Percentiles rank a stretch among this genome's conserved stretches.
These are phyloP conservation scores for Cyaniris semiargus DNA, from an alignment of 2,888 invertebrate species.

Conservation along the genomic window DNA sequence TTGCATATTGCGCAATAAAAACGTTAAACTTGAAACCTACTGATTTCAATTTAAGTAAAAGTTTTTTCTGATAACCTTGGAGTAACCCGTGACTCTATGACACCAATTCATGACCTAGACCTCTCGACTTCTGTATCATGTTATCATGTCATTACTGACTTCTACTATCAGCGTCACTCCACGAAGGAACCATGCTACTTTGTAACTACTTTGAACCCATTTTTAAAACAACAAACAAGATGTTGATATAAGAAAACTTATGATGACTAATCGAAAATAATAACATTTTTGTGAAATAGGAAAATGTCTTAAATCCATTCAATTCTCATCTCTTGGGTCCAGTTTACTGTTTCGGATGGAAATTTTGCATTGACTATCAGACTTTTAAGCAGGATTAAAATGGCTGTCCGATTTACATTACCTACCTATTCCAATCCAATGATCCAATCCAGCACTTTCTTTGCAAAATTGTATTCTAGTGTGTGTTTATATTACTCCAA, in stretches of 20 bases:
- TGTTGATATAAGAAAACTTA: neutral
- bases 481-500: no score
- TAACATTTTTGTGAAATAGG: neutral
- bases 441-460: no score
- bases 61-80: neutral
- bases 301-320: neutral
- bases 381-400: no score
- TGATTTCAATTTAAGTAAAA: neutral
- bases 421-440: no score
- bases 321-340: neutral
- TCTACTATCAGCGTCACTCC: neutral
- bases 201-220: neutral
- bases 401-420: no score
- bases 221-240: neutral
- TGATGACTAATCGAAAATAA: neutral
- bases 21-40: neutral
- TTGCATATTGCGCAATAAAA: neutral
- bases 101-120: neutral
- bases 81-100: neutral
- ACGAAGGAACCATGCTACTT: neutral
- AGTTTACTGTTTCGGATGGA: no score
- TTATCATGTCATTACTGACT: neutral
- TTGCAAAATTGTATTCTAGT: no score
- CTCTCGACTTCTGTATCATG: slow-evolving; percentile 3
- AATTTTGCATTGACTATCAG: no score